Evolutionary conservation across 2,888 invertebrate genomes (phyloP).

Genomic region (Caenorhabditis zanzibari): DNA sequence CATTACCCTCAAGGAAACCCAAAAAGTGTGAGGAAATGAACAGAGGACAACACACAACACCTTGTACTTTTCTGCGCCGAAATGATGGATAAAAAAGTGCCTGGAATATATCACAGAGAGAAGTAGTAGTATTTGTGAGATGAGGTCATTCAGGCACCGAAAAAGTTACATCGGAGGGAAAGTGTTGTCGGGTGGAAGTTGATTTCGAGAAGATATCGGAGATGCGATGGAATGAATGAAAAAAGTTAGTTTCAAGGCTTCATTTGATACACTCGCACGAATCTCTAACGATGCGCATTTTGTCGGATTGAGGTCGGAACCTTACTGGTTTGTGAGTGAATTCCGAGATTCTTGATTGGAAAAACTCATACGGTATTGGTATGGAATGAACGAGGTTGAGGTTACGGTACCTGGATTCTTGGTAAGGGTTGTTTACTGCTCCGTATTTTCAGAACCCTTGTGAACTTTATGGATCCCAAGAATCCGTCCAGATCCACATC

Average conservation of each 20-base stretch:
- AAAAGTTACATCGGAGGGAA: constrained; percentile 13
- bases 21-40: constrained; percentile 31
- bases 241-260: constrained; percentile 33
- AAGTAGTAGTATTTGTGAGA: constrained; percentile 14
- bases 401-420: background rate
- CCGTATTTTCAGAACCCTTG: too few relatives aligned
- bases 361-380: background rate
- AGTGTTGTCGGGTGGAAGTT: constrained; percentile 41
- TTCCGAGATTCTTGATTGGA: background rate
- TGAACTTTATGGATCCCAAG: background rate
- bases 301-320: constrained; percentile 23
- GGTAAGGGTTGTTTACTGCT: too few relatives aligned
- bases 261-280: constrained; percentile 31
- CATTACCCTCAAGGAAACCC: constrained; percentile 38
- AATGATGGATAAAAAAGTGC: constrained; percentile 24
- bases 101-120: constrained; percentile 36
- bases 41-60: constrained; percentile 25
- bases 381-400: background rate
- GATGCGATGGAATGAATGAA: too few relatives aligned
- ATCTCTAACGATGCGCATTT: constrained; percentile 36
- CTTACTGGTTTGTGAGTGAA: background rate
- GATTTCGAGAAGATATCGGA: constrained; percentile 24
- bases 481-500: background rate
- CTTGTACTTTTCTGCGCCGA: constrained; percentile 41
- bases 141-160: constrained; percentile 50